Base-by-base conservation (phyloP, 1,140 invertebrate species). In the Goniozus legneri region DNA sequence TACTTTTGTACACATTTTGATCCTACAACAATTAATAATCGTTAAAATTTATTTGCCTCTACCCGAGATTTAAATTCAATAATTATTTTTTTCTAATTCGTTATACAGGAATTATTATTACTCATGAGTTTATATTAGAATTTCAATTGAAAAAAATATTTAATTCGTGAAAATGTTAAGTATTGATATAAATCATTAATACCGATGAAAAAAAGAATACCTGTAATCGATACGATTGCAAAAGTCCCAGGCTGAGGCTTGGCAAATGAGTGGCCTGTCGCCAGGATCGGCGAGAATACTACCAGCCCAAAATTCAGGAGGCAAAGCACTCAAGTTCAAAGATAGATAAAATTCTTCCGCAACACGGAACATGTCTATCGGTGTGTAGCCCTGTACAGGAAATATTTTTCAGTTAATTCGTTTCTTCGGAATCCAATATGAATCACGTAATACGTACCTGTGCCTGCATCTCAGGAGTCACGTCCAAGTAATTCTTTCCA, bases 1-100 rank as follows among this genome's bases (percentile, higher is more conserved):
- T 2, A 95, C 82, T 47, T 89, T 84, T 0, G 93, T 91, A 66
- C 95, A 98, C 87, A 95, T 92, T 77, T 97, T 98, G 39, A 98
- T 94, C 49, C 95, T 93, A 74, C 52, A 82, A 81, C n/a, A n/a
- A n/a, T n/a, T n/a, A n/a, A n/a, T n/a, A n/a, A n/a, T n/a, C n/a
- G n/a, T n/a, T n/a, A n/a, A n/a, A n/a, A n/a, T n/a, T n/a, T n/a
- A n/a, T n/a, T n/a, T n/a, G n/a, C n/a, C n/a, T n/a, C n/a, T n/a
- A n/a, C n/a, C n/a, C n/a, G n/a, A n/a, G n/a, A n/a, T n/a, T n/a
- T n/a, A n/a, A n/a, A n/a, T n/a, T n/a, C n/a, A n/a, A n/a, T n/a
- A n/a, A n/a, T n/a, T n/a, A n/a, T n/a, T n/a, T n/a, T n/a, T n/a
- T n/a, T n/a, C n/a, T n/a, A n/a, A n/a, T n/a, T n/a, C n/a, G n/a